These are phyloP conservation scores for Caenorhabditis inopinata DNA, from an alignment of 1,140 invertebrate species.

Conservation along the genomic window DNA sequence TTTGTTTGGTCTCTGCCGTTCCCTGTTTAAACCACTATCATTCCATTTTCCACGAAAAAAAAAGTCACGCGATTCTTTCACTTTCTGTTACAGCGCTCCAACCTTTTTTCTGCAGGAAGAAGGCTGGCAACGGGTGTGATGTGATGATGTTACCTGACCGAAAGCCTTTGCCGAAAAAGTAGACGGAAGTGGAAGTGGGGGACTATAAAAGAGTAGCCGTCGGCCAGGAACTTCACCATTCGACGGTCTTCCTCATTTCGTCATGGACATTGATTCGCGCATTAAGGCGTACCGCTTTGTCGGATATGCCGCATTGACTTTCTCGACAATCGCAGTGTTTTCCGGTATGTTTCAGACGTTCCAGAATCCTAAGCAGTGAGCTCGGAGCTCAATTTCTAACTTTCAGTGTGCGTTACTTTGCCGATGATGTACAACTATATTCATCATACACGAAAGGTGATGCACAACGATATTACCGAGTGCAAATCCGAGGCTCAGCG, in stretches of 20 bases:
- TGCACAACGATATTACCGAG: conserved; percentile 14
- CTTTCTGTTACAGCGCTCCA: background rate
- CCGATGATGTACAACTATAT: conserved; percentile 37
- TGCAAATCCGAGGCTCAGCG: conserved; percentile 22
- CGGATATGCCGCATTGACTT: conserved; percentile 25
- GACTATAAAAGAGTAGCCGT: background rate
- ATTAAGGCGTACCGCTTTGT: conserved; percentile 41
- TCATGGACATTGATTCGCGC: conserved; percentile 51
- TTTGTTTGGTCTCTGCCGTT: too few species aligned
- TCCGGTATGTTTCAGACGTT: background rate
- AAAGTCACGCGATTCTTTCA: background rate
- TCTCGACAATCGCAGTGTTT: conserved; percentile 1
- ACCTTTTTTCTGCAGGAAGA: conserved; percentile 14
- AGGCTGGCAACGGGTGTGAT: background rate
- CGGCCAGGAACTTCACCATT: background rate
- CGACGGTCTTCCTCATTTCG: conserved; percentile 15
- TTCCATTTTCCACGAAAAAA: too few species aligned
- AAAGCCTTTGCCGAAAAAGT: conserved; percentile 16
- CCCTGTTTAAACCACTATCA: too few species aligned
- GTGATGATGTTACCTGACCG: conserved; percentile 20
- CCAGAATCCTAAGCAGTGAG: too few species aligned
- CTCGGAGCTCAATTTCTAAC: too few species aligned
- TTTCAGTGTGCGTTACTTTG: conserved; percentile 31
- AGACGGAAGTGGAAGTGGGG: background rate
- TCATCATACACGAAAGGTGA: background rate